Evolutionary conservation across 2,888 invertebrate genomes (phyloP), one percentile per base, ranked within the genome.

Genomic region (Hypomecis punctinalis): DNA sequence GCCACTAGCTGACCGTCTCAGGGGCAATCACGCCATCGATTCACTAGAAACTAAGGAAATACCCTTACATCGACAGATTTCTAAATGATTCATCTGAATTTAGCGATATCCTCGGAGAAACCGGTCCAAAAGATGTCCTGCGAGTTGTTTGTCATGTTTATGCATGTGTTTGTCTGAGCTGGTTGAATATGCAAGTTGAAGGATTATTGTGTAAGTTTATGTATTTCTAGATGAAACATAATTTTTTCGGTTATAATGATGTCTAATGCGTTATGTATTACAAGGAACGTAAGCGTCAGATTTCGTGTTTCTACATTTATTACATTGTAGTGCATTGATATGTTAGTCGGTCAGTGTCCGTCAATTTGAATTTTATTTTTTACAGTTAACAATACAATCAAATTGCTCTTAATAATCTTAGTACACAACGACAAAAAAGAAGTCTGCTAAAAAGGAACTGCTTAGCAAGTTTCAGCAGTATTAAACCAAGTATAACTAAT

Each of bases 1-100:
- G 75, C 72, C 73, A 76, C 71, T 72, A 67, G 63, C 58, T 67
- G 63, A 46, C 59, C 63, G 67, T 67, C 69, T 48, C 57, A 58
- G 64, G 46, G 51, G 49, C 60, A 60, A 56, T 61, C 70, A 54
- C 69, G 69, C 67, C 72, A 69, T 72, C 70, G 67, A 68, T 74
- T 81, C 71, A 70, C 69, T 67, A 78, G 77, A 82, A 79, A 77
- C 74, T 42, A 66, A 78, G 83, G 81, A 78, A 83, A 83, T 47
- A 77, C 75, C 77, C 75, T 65, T 53, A 63, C 63, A 64, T 63
- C 64, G 6, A 53, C 70, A 66, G 73, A 72, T 64, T 66, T 74
- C 72, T 72, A 62, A 60, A 72, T 83, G 81, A 83, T 72, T 83
- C 81, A 84, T 63, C 37, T 66, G 43, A 48, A 51, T 66, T 68